Percentiles rank a stretch among this genome's conserved stretches.
These are phyloP conservation scores for Aphidius gifuensis DNA, from an alignment of 1,140 invertebrate species.

Conservation along the genomic window DNA sequence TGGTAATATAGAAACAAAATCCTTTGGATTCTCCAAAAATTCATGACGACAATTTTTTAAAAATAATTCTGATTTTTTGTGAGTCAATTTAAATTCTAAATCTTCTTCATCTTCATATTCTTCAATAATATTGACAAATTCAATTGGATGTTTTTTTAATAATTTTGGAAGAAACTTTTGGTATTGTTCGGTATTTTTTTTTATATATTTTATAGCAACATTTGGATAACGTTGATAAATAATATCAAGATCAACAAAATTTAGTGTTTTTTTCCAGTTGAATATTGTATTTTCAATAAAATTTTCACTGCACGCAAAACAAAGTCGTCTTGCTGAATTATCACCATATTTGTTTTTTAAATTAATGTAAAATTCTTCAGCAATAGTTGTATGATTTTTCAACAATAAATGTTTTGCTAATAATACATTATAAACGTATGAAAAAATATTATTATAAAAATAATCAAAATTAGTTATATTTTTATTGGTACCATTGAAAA, in stretches of 20 bases:
- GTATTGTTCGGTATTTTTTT: constrained; percentile 14
- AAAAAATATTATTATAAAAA: constrained; percentile 35
- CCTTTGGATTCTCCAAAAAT: too few relatives aligned
- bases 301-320: neutral
- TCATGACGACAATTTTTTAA: constrained; percentile 25
- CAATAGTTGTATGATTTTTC: constrained; percentile 16
- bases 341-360: constrained; percentile 24
- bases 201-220: constrained; percentile 36
- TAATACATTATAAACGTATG: too few relatives aligned
- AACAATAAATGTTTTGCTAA: constrained; percentile 24
- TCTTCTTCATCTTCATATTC: neutral
- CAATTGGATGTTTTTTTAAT: constrained; percentile 1
- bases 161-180: neutral
- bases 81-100: constrained; percentile 23
- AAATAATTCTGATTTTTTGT: constrained; percentile 28
- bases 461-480: constrained; percentile 28
- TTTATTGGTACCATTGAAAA: constrained; percentile 32
- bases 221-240: constrained; percentile 33
- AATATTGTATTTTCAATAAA: constrained; percentile 19
- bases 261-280: constrained; percentile 17
- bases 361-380: constrained; percentile 30
- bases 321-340: constrained; percentile 23
- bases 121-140: constrained; percentile 7
- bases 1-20: too few relatives aligned
- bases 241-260: constrained; percentile 12